Evolutionary conservation across 2,888 invertebrate genomes (phyloP).

Genomic region (Cheiracanthium punctorium): DNA sequence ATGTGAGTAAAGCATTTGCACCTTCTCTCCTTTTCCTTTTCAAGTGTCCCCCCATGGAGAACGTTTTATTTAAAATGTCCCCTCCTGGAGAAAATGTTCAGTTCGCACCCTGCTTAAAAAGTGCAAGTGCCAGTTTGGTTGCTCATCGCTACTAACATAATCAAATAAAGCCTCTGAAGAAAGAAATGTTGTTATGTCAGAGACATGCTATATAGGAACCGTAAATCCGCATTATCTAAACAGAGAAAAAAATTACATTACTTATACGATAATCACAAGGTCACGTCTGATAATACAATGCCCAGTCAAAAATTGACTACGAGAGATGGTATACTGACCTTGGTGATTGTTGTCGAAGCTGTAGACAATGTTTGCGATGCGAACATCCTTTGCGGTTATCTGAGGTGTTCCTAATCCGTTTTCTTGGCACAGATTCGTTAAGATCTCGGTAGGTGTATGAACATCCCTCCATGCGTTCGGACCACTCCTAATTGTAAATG

Average conservation of each 20-base stretch:
- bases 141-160: too few relatives aligned
- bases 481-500: conserved; percentile 55
- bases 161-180: too few relatives aligned
- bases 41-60: too few relatives aligned
- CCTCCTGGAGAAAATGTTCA: too few relatives aligned
- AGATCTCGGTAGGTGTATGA: conserved; percentile 90
- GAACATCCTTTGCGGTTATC: conserved; percentile 82
- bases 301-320: background rate
- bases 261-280: background rate
- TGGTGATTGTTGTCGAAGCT: conserved; percentile 72
- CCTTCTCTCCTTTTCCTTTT: too few relatives aligned
- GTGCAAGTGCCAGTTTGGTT: too few relatives aligned
- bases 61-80: too few relatives aligned
- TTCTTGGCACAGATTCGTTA: conserved; percentile 90
- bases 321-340: background rate
- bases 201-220: background rate
- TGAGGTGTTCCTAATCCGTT: conserved; percentile 87
- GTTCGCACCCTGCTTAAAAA: too few relatives aligned
- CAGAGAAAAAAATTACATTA: background rate
- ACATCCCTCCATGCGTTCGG: conserved; percentile 90
- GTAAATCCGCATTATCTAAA: background rate
- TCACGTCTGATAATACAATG: background rate
- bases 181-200: background rate
- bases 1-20: too few relatives aligned
- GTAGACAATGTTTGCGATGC: conserved; percentile 84